Percentiles rank a stretch among this genome's conserved stretches.
Evolutionary conservation across 2,113 vertebrate species (phyloP).

Genomic region (Elachura formosa): DNA sequence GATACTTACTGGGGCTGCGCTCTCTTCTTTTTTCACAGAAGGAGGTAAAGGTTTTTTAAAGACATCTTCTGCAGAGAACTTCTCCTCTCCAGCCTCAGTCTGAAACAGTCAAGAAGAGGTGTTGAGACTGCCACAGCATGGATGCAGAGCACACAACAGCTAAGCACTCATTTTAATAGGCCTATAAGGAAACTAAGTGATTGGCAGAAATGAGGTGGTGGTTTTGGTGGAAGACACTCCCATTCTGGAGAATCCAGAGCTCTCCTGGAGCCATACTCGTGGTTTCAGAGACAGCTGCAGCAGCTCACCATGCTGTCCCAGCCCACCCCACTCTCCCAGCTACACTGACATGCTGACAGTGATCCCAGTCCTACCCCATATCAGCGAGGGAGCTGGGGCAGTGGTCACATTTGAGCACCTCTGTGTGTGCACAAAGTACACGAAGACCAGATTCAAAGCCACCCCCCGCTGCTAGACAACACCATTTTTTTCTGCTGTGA

Average conservation of each 20-base stretch:
- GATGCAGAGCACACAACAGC: neutral
- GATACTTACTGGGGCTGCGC: conserved; percentile 68
- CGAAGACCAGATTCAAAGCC: neutral
- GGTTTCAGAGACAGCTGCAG: neutral
- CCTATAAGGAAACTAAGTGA: neutral
- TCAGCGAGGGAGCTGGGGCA: neutral
- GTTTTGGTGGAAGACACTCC: neutral
- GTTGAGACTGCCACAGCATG: neutral
- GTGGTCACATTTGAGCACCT: neutral
- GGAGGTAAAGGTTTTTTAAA: conserved; percentile 96
- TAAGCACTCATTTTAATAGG: neutral
- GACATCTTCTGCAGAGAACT: conserved; percentile 78
- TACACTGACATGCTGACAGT: neutral
- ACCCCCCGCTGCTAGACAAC: neutral
- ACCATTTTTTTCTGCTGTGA: neutral
- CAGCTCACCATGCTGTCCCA: neutral
- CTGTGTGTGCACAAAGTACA: neutral
- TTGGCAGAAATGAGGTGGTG: neutral
- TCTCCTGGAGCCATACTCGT: neutral
- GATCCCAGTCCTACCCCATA: neutral
- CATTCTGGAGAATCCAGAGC: neutral
- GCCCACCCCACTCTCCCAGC: neutral
- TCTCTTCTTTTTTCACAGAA: conserved; percentile 84
- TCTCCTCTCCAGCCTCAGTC: conserved; percentile 66
- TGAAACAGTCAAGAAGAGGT: conserved; percentile 48